A percentile compares a stretch with the other conserved stretches of the same genome.
Conservation (phyloP, 2,888 invertebrate genomes). For the Cantharis nigra region DNA sequence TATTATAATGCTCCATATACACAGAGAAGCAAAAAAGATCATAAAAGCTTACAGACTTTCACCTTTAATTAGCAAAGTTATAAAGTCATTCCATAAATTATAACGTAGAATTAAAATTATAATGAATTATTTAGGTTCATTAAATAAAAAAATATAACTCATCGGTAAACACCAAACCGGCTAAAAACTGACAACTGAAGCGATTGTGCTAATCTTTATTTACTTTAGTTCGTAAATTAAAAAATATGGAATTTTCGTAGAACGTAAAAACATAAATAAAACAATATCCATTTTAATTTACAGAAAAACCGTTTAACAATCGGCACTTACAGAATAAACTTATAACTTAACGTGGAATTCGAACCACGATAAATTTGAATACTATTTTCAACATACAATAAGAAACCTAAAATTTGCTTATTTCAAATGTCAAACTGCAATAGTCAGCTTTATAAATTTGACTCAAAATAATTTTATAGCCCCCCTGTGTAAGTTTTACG, state of each 20-base stretch:
- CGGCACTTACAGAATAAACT: too few relatives aligned
- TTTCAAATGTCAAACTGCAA: background rate
- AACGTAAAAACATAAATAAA: too few relatives aligned
- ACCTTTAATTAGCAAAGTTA: background rate
- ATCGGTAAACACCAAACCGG: background rate
- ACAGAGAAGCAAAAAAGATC: background rate
- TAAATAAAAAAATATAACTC: background rate
- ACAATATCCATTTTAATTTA: too few relatives aligned
- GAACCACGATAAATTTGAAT: too few relatives aligned
- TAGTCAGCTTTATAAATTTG: background rate
- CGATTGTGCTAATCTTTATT: background rate
- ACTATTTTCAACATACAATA: too few relatives aligned
- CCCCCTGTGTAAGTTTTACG: background rate
- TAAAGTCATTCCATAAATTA: background rate
- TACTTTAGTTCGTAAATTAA: background rate
- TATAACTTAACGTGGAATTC: too few relatives aligned
- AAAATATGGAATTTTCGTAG: too few relatives aligned
- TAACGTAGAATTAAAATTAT: background rate
- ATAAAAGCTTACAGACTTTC: background rate
- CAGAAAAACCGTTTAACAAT: too few relatives aligned
- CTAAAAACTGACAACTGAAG: background rate
- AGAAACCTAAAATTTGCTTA: background rate
- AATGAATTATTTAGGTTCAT: background rate
- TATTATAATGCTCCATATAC: background rate
- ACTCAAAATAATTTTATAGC: background rate